Base-by-base conservation (phyloP, 2,888 invertebrate genomes). In the Campaea margaritaria region DNA sequence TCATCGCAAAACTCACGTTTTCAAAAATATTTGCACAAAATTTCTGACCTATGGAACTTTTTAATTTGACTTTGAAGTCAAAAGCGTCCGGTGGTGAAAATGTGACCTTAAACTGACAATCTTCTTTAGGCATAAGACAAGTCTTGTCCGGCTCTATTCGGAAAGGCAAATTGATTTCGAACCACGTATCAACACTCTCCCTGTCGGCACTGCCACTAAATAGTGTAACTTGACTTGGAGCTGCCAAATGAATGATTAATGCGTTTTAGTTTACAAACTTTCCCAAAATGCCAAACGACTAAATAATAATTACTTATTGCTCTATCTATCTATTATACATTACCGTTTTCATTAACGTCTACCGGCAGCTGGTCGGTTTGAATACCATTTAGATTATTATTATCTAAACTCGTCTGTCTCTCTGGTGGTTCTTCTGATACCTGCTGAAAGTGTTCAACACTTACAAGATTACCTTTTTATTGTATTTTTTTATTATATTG, bases 21-120 rank as follows among this genome's bases (percentile, higher is more conserved):
- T 7, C 1, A n/a, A 36, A 44, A 28, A 41, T n/a, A 14, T 27
- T 7, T 16, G 41, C 2, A 11, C 13, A 34, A 36, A 1, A n/a
- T 39, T 10, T 39, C 55, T 75, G 77, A 89, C 91, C 91, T 69
- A 91, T 90, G 5, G 64, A 56, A 72, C 91, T 87, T 68, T 83
- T 89, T 56, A 92, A 67, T 65, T 76, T 79, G 28, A 90, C 84
- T 79, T 81, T 87, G 58, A 93, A 94, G 47, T 91, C 81, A 64
- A 93, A 93, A 13, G 93, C 93, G 52, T 93, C 93, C 15, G 88
- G 73, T 0, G 95, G 95, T 2, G 90, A 79, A 78, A 95, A 95
- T 2, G 83, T 92, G 0, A 94, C 82, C 50, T 72, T 88, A 66
- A 93, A 94, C 10, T 73, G 70, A 55, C 78, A 65, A 14, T 62